These are phyloP conservation scores for Balanococcus diminutus DNA, from an alignment of 2,888 invertebrate genomes.

Conservation along the genomic window DNA sequence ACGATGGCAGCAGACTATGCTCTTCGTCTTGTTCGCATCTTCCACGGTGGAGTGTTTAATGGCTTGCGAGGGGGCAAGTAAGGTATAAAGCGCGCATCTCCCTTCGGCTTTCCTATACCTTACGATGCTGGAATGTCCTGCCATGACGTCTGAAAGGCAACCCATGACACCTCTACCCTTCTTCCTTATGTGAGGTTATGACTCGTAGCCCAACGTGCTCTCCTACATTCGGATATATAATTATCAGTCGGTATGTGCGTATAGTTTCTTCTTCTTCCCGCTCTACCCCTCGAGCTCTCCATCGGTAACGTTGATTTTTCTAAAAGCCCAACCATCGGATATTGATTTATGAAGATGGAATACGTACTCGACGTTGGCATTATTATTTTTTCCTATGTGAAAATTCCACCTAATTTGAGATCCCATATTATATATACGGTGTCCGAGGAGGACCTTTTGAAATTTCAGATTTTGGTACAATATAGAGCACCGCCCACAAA, in stretches of 20 bases:
- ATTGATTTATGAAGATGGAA: background rate
- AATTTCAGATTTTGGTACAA: no score
- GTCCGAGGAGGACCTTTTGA: no score
- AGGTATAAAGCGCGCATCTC: background rate
- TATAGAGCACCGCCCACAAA: no score
- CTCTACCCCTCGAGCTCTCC: background rate
- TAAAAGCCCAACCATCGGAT: background rate
- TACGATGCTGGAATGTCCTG: constrained; percentile 30
- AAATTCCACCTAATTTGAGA: background rate
- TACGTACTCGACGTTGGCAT: no score
- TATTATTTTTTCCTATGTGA: background rate
- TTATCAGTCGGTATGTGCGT: background rate
- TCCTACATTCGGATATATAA: background rate
- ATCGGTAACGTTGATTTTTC: background rate
- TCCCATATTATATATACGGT: background rate
- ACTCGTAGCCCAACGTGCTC: background rate
- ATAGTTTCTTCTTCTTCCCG: background rate
- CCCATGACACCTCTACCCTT: background rate
- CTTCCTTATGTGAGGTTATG: constrained; percentile 4
- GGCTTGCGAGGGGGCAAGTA: background rate
- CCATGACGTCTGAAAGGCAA: constrained; percentile 30
- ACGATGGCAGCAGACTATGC: background rate
- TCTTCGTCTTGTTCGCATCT: background rate
- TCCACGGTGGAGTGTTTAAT: background rate
- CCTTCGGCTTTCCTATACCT: background rate